Conservation (phyloP, 2,113 vertebrate species). For the Archilochus colubris region DNA sequence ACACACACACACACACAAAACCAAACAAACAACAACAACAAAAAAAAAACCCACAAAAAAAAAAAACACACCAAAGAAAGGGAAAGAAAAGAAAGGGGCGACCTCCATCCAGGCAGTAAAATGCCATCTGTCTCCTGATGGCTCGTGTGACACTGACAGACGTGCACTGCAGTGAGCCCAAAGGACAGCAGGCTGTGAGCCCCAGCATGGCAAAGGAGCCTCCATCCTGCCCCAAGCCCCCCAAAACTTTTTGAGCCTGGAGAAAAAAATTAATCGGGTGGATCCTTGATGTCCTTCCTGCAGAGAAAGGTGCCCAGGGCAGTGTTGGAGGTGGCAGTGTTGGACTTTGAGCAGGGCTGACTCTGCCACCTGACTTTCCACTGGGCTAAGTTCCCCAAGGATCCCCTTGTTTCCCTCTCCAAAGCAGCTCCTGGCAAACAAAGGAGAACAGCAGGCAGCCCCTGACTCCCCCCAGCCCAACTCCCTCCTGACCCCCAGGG, state of each 20-base stretch:
- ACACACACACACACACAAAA: too few species aligned
- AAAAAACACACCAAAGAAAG: background rate
- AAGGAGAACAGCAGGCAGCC: slow-evolving; percentile 42
- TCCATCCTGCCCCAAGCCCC: background rate
- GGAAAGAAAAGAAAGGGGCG: background rate
- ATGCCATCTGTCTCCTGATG: slow-evolving; percentile 66
- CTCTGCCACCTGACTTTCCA: background rate
- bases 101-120: slow-evolving; percentile 67
- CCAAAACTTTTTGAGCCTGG: background rate
- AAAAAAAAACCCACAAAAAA: background rate
- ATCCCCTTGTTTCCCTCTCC: slow-evolving; percentile 19
- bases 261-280: background rate
- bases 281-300: background rate
- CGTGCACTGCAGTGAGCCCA: background rate
- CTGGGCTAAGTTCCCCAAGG: background rate
- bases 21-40: background rate
- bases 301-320: background rate
- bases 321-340: background rate
- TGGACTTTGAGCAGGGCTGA: background rate
- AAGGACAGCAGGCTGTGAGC: background rate
- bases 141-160: slow-evolving; percentile 56
- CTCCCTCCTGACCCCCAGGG: background rate
- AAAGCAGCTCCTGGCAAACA: background rate
- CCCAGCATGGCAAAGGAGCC: background rate
- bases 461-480: background rate